Conservation (phyloP, 2,797 vertebrate genomes). For the Lepilemur ruficaudatus region DNA sequence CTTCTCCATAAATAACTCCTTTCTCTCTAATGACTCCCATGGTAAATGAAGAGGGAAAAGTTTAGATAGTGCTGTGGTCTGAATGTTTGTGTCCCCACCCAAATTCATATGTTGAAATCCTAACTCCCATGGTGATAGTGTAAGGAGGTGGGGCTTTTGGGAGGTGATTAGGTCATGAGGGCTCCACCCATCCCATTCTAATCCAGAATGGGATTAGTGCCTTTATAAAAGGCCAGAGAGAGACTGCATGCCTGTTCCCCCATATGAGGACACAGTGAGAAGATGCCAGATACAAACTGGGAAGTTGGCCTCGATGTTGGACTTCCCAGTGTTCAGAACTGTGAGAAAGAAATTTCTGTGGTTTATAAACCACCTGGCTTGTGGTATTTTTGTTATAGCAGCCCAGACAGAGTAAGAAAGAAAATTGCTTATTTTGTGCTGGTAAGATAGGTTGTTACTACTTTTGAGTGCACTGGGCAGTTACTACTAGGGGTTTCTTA, state of each 20-base stretch:
- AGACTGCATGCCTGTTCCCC: not conserved
- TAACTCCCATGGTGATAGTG: not conserved
- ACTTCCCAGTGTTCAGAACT: not conserved
- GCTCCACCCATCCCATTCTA: not conserved
- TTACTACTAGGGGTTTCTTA: not conserved
- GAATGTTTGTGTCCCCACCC: not conserved
- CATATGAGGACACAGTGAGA: not conserved
- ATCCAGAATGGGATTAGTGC: not conserved
- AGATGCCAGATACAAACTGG: not conserved
- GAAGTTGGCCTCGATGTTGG: not conserved
- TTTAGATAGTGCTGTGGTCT: not conserved
- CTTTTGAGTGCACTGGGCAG: not conserved
- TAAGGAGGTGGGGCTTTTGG: not conserved
- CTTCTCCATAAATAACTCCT: not conserved
- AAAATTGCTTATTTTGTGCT: not conserved
- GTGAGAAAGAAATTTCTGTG: not conserved
- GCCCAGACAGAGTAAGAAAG: not conserved
- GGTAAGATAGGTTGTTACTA: not conserved
- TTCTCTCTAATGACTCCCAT: not conserved
- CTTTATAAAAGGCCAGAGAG: not conserved
- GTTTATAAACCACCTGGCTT: not conserved
- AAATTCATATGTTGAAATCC: not conserved
- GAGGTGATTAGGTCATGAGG: not conserved
- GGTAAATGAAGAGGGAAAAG: not conserved
- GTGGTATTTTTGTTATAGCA: not conserved